Percentiles rank a stretch among this genome's conserved stretches.
These are phyloP conservation scores for Chelidonichthys spinosus DNA, from an alignment of 2,797 vertebrate genomes.

Conservation along the genomic window DNA sequence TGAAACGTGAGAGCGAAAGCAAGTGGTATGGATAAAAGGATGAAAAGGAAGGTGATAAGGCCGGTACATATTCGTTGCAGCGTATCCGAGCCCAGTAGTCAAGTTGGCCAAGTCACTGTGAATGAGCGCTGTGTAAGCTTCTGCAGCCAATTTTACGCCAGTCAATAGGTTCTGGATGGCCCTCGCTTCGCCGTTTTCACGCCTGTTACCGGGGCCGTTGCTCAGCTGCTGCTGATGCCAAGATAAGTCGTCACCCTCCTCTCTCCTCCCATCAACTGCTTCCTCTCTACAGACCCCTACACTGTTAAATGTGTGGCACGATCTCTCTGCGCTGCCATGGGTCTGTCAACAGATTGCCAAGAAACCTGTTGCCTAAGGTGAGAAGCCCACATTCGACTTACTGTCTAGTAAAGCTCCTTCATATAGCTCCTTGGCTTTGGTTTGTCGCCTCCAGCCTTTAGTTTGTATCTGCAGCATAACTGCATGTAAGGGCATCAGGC, in stretches of 20 bases:
- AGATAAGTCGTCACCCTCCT: constrained; percentile 42
- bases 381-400: constrained; percentile 61
- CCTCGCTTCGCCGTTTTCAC: constrained; percentile 47
- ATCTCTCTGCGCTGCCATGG: constrained; percentile 45
- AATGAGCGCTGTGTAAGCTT: constrained; percentile 66
- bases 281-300: constrained; percentile 34
- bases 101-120: constrained; percentile 41
- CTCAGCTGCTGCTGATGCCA: constrained; percentile 51
- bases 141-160: constrained; percentile 53
- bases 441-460: constrained; percentile 54
- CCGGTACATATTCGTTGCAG: constrained; percentile 16
- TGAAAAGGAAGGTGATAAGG: constrained; percentile 6
- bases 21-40: not conserved
- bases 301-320: constrained; percentile 51
- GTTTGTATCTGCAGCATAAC: constrained; percentile 57
- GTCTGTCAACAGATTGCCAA: constrained; percentile 62
- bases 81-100: constrained; percentile 5
- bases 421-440: constrained; percentile 45
- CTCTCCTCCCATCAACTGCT: constrained; percentile 37
- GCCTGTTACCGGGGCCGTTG: constrained; percentile 23
- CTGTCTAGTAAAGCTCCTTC: constrained; percentile 48
- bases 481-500: constrained; percentile 46
- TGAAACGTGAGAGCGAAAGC: not conserved
- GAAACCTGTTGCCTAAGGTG: constrained; percentile 58
- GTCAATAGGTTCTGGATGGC: constrained; percentile 50